Conservation (phyloP, 2,113 vertebrate species). For the Anas platyrhynchos region DNA sequence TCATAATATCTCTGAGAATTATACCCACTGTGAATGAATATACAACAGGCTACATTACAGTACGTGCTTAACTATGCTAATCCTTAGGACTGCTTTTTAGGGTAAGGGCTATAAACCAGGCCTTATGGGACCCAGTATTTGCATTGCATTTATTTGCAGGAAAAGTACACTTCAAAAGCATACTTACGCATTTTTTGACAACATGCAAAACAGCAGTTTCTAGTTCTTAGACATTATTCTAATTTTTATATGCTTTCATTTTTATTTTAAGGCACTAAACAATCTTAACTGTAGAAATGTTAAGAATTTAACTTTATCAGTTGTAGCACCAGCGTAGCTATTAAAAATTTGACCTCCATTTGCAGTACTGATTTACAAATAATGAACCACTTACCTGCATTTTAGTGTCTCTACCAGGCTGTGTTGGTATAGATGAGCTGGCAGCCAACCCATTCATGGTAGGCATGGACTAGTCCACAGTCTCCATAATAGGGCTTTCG, state of each 20-base stretch:
- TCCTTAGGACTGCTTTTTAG: conserved; percentile 25
- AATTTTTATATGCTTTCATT: background rate
- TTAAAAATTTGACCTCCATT: background rate
- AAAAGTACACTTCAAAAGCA: background rate
- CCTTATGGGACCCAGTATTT: conserved; percentile 3
- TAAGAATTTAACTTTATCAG: background rate
- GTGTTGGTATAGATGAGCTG: background rate
- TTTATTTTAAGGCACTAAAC: background rate
- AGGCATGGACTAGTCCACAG: background rate
- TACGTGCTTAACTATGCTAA: conserved; percentile 8
- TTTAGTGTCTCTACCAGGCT: background rate
- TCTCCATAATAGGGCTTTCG: background rate
- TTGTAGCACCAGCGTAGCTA: background rate
- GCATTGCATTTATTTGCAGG: conserved; percentile 22
- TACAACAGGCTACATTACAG: background rate
- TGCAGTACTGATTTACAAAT: background rate
- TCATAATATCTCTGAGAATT: conserved; percentile 20
- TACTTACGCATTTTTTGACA: background rate
- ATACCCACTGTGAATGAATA: conserved; percentile 20
- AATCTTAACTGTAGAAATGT: background rate
- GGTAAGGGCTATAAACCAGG: background rate
- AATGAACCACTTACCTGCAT: background rate
- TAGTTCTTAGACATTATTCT: background rate
- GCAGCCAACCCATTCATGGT: background rate
- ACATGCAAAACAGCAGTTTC: background rate